Evolutionary conservation across 2,113 vertebrate genomes (phyloP), one percentile per base, ranked within the genome.

Genomic region (Mesocricetus auratus): DNA sequence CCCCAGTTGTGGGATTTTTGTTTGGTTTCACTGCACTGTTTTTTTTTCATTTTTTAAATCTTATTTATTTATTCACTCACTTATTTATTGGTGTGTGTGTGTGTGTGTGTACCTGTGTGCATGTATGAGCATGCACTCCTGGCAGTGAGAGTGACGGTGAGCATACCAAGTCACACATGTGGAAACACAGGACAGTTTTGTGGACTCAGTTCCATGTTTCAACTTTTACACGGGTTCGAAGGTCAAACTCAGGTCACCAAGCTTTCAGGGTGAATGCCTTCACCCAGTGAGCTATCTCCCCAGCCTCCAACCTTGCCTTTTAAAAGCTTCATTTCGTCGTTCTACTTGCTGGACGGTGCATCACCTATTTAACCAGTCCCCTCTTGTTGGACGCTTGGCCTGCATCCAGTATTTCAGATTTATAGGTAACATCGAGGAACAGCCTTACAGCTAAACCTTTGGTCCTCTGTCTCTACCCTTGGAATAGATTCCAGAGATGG

Each of bases 391-490:
- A 79, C 7, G 12, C 71, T 71, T 85, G 91, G 69, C 50, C 64
- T 79, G 31, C 47, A 91, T 71, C 33, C 31, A 42, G 58, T 89
- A 88, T 91, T 95, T 88, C 66, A 86, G 66, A 62, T 68, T 93
- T 81, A 39, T 42, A 47, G 75, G 73, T 56, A 92, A 82, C 56
- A 58, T n/a, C 24, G 11, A 92, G 90, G 62, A 58, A 78, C 36
- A 90, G 45, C 21, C 19, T 69, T 56, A 36, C 56, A 50, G 79
- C 85, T 82, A 64, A 86, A 21, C 58, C 64, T 74, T 91, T 39
- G 19, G 22, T 31, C 29, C 29, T 50, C 26, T 47, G 10, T 31
- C 16, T 53, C 22, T 31, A 50, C 39, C 15, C n/a, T 81, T 74
- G 68, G 90, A 83, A 82, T 56, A 89, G 91, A 26, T 53, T 68